Evolutionary conservation across 2,888 invertebrate genomes (phyloP), one percentile per base, ranked within the genome.

Genomic region (Volucella inanis): DNA sequence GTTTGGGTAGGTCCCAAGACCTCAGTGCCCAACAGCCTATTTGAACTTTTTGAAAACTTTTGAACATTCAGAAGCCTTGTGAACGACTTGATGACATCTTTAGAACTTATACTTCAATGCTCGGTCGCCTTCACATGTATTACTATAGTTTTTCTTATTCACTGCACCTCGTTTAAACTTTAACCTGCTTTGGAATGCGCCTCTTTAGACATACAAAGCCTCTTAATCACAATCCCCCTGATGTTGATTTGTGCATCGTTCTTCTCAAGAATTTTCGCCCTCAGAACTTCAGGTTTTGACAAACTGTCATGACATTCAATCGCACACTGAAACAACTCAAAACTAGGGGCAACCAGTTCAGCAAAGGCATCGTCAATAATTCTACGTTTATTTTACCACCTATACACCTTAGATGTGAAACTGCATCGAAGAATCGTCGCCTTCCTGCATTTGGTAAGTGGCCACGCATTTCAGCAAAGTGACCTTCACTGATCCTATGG

Each of bases 301-400:
- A 62, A n/a, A 41, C 14, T 62, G 54, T 22, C 18, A 22, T 22
- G 77, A 1, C 68, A 68, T 8, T 76, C 76, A 68, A 76, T 52
- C 12, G 70, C 62, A 57, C 70, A 78, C 43, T 4, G 11, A 39
- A 62, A 70, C 8, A 77, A 12, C 1, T 70, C 64, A 14, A 82
- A 82, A 47, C 71, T 71, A 14, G 49, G 61, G 71, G 76, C 41
- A 83, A 39, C 22, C 62, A 71, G 45, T 74, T 74, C 11, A 83
- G 18, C 43, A 83, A 52, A 38, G 75, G 67, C 10, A 62, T 54
- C 22, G 75, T 70, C 49, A 68, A 41, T 14, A 68, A 54, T 11
- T 81, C 68, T 31, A 50, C 57, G n/a, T 62, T 55, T 61, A 54
- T 62, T 14, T 64, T 43, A 61, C 74, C 12, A 31, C 11, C 68